Conservation (phyloP, 2,888 invertebrate genomes). For the Ptilodon capucinus region DNA sequence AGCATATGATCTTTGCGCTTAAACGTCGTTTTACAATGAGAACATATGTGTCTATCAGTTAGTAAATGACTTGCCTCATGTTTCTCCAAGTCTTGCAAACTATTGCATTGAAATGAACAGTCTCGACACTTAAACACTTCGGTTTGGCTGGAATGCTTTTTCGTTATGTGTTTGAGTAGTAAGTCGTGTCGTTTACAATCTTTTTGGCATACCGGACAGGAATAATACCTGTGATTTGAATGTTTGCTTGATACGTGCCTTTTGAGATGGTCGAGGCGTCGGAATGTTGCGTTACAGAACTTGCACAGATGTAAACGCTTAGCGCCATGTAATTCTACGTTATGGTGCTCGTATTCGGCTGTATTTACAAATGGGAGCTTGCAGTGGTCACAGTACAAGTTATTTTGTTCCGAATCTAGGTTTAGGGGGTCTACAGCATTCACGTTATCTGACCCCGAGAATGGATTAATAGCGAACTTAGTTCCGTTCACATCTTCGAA, state of each 20-base stretch:
- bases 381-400: constrained; percentile 43
- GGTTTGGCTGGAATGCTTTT: constrained; percentile 29
- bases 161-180: constrained; percentile 46
- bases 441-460: too few relatives aligned
- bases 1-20: constrained; percentile 61
- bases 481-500: constrained; percentile 16
- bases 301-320: constrained; percentile 39
- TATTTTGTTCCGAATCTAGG: constrained; percentile 2
- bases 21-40: constrained; percentile 47
- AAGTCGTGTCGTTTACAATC: constrained; percentile 46
- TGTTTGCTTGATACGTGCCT: constrained; percentile 53
- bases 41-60: constrained; percentile 43
- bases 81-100: constrained; percentile 33
- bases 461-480: constrained; percentile 26
- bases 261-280: constrained; percentile 54
- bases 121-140: constrained; percentile 45
- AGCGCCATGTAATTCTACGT: constrained; percentile 39
- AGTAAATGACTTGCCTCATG: constrained; percentile 44
- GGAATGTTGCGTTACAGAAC: constrained; percentile 44
- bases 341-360: constrained; percentile 47
- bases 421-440: constrained; percentile 1
- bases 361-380: constrained; percentile 39
- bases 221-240: constrained; percentile 21
- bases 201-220: constrained; percentile 49
- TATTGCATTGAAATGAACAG: constrained; percentile 38